phyloP scores from a whole-genome alignment of 1,140 invertebrate genomes.

The Tetragnatha versicolor region DNA sequence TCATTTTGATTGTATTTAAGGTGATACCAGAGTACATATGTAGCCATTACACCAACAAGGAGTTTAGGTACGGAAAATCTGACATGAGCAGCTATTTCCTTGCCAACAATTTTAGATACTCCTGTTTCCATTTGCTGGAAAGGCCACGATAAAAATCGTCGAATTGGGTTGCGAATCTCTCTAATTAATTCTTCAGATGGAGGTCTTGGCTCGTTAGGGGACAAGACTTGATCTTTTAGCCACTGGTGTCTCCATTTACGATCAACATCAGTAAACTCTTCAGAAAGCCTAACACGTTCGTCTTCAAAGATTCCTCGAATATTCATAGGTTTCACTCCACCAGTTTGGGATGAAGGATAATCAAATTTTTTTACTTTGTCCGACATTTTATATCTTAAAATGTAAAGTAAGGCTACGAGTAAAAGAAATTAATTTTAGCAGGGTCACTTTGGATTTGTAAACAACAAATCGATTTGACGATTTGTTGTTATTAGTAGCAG shows the following conservation, averaged over 20 bases:
- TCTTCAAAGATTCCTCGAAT: conserved; percentile 76
- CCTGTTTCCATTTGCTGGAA: conserved; percentile 69
- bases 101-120: conserved; percentile 70
- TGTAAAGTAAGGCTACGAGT: not conserved
- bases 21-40: conserved; percentile 73
- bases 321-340: conserved; percentile 70
- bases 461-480: no score
- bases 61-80: conserved; percentile 73
- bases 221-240: conserved; percentile 80
- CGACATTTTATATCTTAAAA: conserved; percentile 4
- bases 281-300: conserved; percentile 78
- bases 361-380: conserved; percentile 29
- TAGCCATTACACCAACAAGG: conserved; percentile 65
- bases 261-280: conserved; percentile 81
- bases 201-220: conserved; percentile 74
- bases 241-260: conserved; percentile 81
- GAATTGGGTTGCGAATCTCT: conserved; percentile 78
- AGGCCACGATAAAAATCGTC: conserved; percentile 76
- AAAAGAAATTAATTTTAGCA: no score
- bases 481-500: no score
- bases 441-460: no score
- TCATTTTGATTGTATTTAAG: conserved; percentile 81
- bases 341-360: conserved; percentile 40
- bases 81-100: conserved; percentile 65
- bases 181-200: conserved; percentile 72